These are phyloP conservation scores for Mnemiopsis leidyi DNA, from an alignment of 37 sponge, comb jelly and placozoan species.

Conservation along the genomic window DNA sequence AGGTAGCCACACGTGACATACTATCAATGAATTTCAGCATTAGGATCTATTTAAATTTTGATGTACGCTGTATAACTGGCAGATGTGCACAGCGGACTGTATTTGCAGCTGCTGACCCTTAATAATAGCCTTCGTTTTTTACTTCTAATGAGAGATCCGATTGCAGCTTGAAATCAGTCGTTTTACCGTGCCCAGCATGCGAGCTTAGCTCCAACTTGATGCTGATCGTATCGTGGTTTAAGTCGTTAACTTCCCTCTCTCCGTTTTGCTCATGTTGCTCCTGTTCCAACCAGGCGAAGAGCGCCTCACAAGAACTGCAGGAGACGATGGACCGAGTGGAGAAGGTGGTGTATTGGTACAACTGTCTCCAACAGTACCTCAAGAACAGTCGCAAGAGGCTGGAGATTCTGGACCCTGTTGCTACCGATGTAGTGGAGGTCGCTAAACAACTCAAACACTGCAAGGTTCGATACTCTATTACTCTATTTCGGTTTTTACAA, in stretches of 20 bases:
- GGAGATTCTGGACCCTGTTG: slow-evolving; percentile 55
- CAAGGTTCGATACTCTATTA: slow-evolving; percentile 32
- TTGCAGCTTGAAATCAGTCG: no score
- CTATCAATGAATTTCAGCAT: no score
- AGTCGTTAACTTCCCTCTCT: not conserved
- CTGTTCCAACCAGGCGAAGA: slow-evolving; percentile 25
- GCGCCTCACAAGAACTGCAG: slow-evolving; percentile 18
- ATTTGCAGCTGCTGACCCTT: not conserved
- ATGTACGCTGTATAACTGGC: no score
- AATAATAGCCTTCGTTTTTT: not conserved
- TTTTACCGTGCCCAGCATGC: no score
- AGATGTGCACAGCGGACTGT: not conserved
- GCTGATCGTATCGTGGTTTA: not conserved
- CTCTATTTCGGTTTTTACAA: no score
- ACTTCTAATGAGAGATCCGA: not conserved
- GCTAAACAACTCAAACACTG: slow-evolving; percentile 61
- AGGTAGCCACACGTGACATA: not conserved
- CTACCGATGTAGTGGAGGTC: slow-evolving; percentile 46
- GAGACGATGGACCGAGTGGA: slow-evolving; percentile 61
- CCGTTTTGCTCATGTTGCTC: not conserved
- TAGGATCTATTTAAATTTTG: no score
- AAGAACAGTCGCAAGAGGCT: slow-evolving; percentile 30
- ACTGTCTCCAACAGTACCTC: slow-evolving; percentile 64
- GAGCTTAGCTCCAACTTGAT: no score
- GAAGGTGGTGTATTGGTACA: slow-evolving; percentile 66